phyloP scores from a whole-genome alignment of 2,888 invertebrate species.

The Drepana falcataria region DNA sequence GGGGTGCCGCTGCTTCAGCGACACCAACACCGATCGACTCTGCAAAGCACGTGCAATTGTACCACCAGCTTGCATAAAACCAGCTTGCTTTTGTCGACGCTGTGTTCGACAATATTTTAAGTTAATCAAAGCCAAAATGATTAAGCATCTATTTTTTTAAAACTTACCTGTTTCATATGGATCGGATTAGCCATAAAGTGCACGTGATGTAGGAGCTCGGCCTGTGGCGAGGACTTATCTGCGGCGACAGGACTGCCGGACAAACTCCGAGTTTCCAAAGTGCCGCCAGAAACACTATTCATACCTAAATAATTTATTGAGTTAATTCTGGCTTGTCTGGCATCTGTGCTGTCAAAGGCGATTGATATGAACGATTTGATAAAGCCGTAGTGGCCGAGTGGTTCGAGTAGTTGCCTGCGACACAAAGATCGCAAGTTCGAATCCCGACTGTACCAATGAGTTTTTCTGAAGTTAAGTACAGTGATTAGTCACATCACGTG shows the following conservation, averaged over 20 bases:
- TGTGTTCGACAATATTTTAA: too few species aligned
- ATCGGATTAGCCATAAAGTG: slow-evolving; percentile 69
- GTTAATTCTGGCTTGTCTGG: too few species aligned
- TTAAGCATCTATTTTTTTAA: slow-evolving; percentile 7
- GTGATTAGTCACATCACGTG: too few species aligned
- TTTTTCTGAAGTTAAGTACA: too few species aligned
- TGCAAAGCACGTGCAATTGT: slow-evolving; percentile 45
- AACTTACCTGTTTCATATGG: slow-evolving; percentile 53
- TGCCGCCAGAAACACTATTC: slow-evolving; percentile 21
- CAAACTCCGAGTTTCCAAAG: slow-evolving; percentile 27
- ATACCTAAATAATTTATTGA: slow-evolving; percentile 23
- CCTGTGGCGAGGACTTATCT: slow-evolving; percentile 42
- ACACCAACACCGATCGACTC: slow-evolving; percentile 89
- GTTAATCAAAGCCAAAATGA: too few species aligned
- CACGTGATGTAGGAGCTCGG: slow-evolving; percentile 57
- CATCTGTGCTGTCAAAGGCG: too few species aligned
- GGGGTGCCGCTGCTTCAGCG: slow-evolving; percentile 85
- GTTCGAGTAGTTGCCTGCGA: too few species aligned
- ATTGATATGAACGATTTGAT: too few species aligned
- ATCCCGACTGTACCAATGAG: too few species aligned
- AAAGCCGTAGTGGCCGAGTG: too few species aligned
- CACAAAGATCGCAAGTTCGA: too few species aligned
- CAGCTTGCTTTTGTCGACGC: too few species aligned
- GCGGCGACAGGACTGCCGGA: slow-evolving; percentile 25
- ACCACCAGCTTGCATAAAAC: not conserved